Evolutionary conservation across 2,888 invertebrate species (phyloP), one percentile per base, ranked within the genome.

Genomic region (Nemotelus pantherinus): DNA sequence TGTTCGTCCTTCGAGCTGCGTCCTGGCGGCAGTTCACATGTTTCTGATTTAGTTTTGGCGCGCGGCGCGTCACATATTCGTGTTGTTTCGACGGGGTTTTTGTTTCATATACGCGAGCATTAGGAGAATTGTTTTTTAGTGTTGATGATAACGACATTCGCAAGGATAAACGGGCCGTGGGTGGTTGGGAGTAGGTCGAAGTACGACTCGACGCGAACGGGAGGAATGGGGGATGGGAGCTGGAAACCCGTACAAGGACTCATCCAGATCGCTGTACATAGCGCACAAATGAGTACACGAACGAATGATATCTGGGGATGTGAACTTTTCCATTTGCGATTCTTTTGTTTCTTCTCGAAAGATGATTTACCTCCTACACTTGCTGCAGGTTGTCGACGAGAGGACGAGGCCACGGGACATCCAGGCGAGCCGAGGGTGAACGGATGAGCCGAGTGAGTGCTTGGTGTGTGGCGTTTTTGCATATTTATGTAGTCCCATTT

Each of bases 311-410:
- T 79, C 77, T 78, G 79, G 67, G 75, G 78, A 67, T 77, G 78
- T 79, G 77, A 77, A 72, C 79, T 76, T 81, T 81, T 81, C 82
- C 80, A 72, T 81, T 79, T 79, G 77, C 79, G 80, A 77, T 77
- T 77, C 78, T 79, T 79, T 77, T 79, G 57, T 10, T 58, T 75
- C 60, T 53, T 68, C 67, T 50, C 53, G 47, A 63, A 75, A 70
- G 70, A 70, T 79, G 76, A 70, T 70, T 70, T 70, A 70, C 70
- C 70, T 70, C 70, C 55, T 47, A 53, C 70, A 70, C 70, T 43
- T 47, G 47, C 67, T 60, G 39, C 47, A 25, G 65, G 2, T 41
- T 53, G 43, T 43, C 48, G 2, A 53, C 47, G 39, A 50, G 63
- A 25, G n/a, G 10, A 55, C 57, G 45, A 74, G 75, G 55, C 57